Evolutionary conservation across 2,797 vertebrate genomes (phyloP), one percentile per base, ranked within the genome.

Genomic region (Alca torda): DNA sequence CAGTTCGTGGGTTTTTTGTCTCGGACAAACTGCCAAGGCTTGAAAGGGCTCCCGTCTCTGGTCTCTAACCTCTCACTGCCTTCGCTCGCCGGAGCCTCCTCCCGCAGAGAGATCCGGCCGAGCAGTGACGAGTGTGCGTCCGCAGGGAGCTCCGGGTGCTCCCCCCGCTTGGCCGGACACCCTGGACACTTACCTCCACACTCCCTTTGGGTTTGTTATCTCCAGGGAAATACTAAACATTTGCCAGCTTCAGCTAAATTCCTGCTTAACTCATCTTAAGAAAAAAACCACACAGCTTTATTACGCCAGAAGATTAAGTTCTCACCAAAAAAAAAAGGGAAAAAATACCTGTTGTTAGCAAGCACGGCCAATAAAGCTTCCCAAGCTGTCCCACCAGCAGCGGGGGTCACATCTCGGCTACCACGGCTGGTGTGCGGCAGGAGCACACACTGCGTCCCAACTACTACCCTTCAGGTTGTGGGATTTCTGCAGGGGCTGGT

Each of bases 21-120:
- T 54, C 37, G 13, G 68, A 10, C 16, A 11, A 33, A 10, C 30
- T 19, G 12, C 30, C 9, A 14, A 26, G 69, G 30, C 30, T 56
- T 43, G 39, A n/a, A n/a, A 14, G 5, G 15, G 51, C 69, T 11
- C 16, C 69, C 17, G 16, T 20, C 18, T 45, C 53, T 28, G 53
- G 31, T 54, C 30, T 50, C 57, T 24, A 33, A 25, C 24, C n/a
- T 19, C 60, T 17, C n/a, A 10, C 31, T 20, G 30, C 48, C 17
- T 3, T 6, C 8, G 3, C 16, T 7, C 6, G 0, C 45, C 26
- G 67, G 30, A 79, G 61, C 51, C 13, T 25, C 43, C 41, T 83
- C 51, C 13, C 4, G 23, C 16, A 16, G 45, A n/a, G 35, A 35
- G 13, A 31, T 17, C 21, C 2, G 2, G 70, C 5, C 0, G 0